Conservation (phyloP, 1,140 invertebrate genomes). For the Aricia agestis region DNA sequence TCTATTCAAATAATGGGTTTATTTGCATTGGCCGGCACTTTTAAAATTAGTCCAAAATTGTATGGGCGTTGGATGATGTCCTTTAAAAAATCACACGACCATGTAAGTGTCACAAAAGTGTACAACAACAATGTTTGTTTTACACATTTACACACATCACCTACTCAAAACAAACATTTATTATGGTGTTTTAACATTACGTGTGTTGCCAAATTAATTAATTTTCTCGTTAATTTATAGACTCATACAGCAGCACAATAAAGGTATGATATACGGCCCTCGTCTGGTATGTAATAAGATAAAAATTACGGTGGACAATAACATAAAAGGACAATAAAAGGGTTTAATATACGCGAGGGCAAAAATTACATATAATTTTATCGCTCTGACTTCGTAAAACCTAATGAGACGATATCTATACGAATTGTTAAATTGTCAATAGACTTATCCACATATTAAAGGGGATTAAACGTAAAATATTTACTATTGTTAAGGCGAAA, state of each 20-base stretch:
- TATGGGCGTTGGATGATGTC: no score
- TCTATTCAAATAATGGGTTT: no score
- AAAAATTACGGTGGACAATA: background rate
- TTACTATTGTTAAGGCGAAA: background rate
- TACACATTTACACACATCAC: no score
- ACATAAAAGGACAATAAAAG: background rate
- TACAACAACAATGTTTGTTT: no score
- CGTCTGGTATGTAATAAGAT: background rate
- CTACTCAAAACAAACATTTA: no score
- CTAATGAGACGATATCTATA: constrained; percentile 2
- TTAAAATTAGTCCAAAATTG: no score
- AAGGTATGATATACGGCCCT: background rate
- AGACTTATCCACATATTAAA: background rate
- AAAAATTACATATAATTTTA: constrained; percentile 4
- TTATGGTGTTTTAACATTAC: background rate
- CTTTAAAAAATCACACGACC: no score
- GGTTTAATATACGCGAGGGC: background rate
- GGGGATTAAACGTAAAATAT: background rate
- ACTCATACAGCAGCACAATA: background rate
- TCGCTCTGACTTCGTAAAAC: background rate
- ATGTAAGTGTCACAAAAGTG: no score
- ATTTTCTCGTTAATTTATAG: background rate
- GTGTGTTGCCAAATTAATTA: background rate
- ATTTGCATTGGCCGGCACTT: no score
- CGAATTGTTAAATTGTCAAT: background rate